Conservation (phyloP, 2,888 invertebrate genomes). For the Acleris sparsana region DNA sequence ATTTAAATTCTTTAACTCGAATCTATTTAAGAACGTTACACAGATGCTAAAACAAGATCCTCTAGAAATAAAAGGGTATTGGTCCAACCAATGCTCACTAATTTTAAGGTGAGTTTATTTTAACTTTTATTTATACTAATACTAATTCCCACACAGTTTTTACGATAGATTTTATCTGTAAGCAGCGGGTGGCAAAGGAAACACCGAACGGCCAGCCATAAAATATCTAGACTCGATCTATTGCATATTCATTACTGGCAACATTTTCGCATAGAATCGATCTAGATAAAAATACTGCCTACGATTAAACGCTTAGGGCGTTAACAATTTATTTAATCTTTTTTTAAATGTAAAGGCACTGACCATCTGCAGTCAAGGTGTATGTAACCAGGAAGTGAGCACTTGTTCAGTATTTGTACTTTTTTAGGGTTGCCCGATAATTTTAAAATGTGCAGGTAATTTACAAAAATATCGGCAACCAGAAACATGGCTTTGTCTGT, state of each 20-base stretch:
- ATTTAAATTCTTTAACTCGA: conserved; percentile 2
- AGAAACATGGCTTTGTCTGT: no score
- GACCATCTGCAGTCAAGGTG: conserved; percentile 72
- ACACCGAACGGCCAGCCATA: conserved; percentile 56
- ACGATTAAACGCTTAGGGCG: conserved; percentile 64
- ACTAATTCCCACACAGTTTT: conserved; percentile 35
- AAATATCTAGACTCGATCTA: conserved; percentile 69
- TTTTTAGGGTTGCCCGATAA: conserved; percentile 43
- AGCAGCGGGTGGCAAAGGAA: conserved; percentile 63
- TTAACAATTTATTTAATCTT: conserved; percentile 71
- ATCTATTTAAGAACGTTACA: not conserved
- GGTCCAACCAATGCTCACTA: conserved; percentile 63
- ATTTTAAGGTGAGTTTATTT: conserved; percentile 56
- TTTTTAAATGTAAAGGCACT: conserved; percentile 46
- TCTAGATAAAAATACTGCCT: conserved; percentile 60
- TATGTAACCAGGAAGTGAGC: conserved; percentile 64
- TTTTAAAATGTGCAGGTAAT: no score
- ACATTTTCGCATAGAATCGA: conserved; percentile 65
- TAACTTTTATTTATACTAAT: conserved; percentile 38
- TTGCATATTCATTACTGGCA: conserved; percentile 65
- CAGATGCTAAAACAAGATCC: conserved; percentile 47
- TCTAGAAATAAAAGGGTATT: conserved; percentile 63
- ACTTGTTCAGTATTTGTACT: conserved; percentile 50
- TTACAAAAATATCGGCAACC: no score
- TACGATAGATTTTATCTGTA: conserved; percentile 47